phyloP scores from a whole-genome alignment of 2,888 invertebrate species.

The Drosophila greeni region DNA sequence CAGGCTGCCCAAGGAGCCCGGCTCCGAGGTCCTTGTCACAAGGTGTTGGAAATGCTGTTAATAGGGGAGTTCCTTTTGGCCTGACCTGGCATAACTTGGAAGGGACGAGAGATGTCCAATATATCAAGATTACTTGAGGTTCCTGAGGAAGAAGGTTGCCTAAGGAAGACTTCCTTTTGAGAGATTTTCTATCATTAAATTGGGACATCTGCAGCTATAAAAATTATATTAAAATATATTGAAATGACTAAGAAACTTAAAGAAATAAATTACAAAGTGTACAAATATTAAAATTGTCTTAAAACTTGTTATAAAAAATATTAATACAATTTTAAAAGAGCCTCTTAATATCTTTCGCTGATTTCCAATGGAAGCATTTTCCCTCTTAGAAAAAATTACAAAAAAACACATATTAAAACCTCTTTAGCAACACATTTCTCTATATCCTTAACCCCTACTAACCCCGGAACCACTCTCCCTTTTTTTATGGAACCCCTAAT shows the following conservation, averaged over 20 bases:
- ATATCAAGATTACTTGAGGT: slow-evolving; percentile 19
- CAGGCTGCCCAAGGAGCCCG: slow-evolving; percentile 30
- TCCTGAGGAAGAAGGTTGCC: slow-evolving; percentile 3
- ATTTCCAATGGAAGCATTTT: not conserved
- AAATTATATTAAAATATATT: not conserved
- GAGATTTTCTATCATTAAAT: not conserved
- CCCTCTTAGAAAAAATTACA: not conserved
- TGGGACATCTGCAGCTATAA: not conserved
- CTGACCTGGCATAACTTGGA: slow-evolving; percentile 22
- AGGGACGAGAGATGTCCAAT: slow-evolving; percentile 7
- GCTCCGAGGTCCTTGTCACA: slow-evolving; percentile 37
- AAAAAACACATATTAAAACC: not conserved
- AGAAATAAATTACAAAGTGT: too few species aligned
- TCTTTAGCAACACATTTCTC: not conserved
- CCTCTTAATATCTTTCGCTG: not conserved
- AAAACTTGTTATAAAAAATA: not conserved
- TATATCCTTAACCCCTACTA: not conserved
- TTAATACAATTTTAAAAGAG: not conserved
- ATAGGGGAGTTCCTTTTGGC: slow-evolving; percentile 58
- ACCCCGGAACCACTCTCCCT: slow-evolving; percentile 6
- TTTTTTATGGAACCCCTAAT: slow-evolving; percentile 39
- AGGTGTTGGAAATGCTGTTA: slow-evolving; percentile 66
- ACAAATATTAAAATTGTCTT: not conserved
- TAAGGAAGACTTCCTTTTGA: not conserved
- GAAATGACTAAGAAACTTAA: not conserved